phyloP scores from a whole-genome alignment of 64 coral and sea anemone genomes.

The Actinia equina region DNA sequence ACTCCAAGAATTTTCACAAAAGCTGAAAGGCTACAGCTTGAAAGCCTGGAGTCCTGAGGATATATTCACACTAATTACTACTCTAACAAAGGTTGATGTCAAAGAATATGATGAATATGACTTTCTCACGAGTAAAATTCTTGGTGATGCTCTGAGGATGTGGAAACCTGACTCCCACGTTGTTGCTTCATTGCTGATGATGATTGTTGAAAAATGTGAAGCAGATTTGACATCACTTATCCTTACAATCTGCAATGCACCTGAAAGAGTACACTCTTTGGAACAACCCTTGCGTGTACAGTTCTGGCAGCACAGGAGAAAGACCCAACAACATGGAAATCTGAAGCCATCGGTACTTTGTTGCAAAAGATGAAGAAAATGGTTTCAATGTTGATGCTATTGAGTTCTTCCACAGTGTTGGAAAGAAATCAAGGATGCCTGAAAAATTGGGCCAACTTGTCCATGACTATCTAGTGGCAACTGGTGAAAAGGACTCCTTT shows the following conservation, averaged over 20 bases:
- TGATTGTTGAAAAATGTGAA: constrained; percentile 61
- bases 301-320: constrained; percentile 45
- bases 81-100: constrained; percentile 49
- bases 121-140: constrained; percentile 46
- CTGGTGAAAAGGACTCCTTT: constrained; percentile 84
- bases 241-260: constrained; percentile 80
- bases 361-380: constrained; percentile 70
- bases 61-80: constrained; percentile 58
- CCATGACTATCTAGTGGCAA: constrained; percentile 68
- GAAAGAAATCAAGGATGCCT: constrained; percentile 54
- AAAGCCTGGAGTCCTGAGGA: constrained; percentile 53
- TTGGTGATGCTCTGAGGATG: constrained; percentile 63
- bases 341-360: constrained; percentile 57
- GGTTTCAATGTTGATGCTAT: constrained; percentile 81
- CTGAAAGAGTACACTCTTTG: constrained; percentile 46
- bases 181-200: constrained; percentile 60
- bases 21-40: constrained; percentile 32
- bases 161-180: constrained; percentile 55
- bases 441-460: constrained; percentile 70
- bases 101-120: constrained; percentile 86
- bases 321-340: constrained; percentile 44
- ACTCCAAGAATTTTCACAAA: constrained; percentile 44
- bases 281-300: constrained; percentile 60
- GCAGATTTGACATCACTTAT: constrained; percentile 65
- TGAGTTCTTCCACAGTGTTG: constrained; percentile 71